Percentiles rank a stretch among this genome's conserved stretches.
Evolutionary conservation across 2,113 vertebrate genomes (phyloP).

Genomic region (Saccopteryx leptura): DNA sequence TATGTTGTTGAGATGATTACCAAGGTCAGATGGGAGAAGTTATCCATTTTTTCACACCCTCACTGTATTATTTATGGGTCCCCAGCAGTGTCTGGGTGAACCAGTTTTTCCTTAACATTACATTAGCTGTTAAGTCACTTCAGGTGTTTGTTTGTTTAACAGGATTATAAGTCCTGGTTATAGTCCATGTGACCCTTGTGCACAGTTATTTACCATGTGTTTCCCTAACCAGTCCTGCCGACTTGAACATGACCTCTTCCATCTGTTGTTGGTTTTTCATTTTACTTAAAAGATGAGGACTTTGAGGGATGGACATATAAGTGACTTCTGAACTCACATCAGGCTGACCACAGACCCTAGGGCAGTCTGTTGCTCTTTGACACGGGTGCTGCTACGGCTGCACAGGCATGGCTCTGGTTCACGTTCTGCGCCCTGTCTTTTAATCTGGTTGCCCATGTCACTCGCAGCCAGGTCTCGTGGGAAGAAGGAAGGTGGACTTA

Average conservation of each 20-base stretch:
- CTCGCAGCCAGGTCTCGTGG: background rate
- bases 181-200: background rate
- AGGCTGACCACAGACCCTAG: background rate
- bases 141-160: background rate
- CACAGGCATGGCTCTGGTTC: background rate
- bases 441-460: too few relatives aligned
- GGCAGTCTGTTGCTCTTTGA: too few relatives aligned
- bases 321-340: background rate
- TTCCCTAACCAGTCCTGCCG: background rate
- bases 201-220: background rate
- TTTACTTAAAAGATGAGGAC: background rate
- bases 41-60: too few relatives aligned
- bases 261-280: background rate
- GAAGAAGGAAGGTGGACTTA: background rate
- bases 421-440: background rate
- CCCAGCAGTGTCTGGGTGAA: background rate
- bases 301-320: background rate
- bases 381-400: too few relatives aligned
- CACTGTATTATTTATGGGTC: background rate
- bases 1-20: background rate
- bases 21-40: background rate
- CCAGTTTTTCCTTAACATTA: background rate
- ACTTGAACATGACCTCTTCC: background rate
- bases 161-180: background rate
- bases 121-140: background rate